Evolutionary conservation across 1,140 invertebrate genomes (phyloP).

Genomic region (Venustaconcha ellipsiformis): DNA sequence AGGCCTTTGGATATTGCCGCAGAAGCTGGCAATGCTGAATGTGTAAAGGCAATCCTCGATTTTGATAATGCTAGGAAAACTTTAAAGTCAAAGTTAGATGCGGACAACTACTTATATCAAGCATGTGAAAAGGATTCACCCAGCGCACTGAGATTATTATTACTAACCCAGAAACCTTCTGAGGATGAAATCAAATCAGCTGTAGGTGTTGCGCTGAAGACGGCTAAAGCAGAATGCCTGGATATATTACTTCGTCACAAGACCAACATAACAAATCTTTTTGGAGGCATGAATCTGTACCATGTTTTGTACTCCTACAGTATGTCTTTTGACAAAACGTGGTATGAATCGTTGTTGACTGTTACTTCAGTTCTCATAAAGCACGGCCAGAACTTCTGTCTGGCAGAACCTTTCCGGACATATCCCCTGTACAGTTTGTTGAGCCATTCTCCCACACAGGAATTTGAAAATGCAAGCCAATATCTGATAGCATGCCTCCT

Average conservation of each 20-base stretch:
- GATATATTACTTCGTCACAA: conserved; percentile 47
- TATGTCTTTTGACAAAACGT: conserved; percentile 45
- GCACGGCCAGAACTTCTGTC: conserved; percentile 46
- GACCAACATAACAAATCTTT: conserved; percentile 41
- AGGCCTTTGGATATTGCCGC: conserved; percentile 54
- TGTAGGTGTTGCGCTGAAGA: conserved; percentile 45
- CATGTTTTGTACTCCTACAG: conserved; percentile 59
- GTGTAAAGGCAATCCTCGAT: conserved; percentile 54
- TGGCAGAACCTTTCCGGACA: conserved; percentile 48
- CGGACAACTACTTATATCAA: conserved; percentile 16
- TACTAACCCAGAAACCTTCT: conserved; percentile 36
- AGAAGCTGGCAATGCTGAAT: conserved; percentile 42
- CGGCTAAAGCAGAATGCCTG: conserved; percentile 50
- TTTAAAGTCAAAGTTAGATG: conserved; percentile 8
- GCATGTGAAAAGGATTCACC: conserved; percentile 56
- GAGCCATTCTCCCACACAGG: conserved; percentile 29
- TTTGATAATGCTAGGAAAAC: conserved; percentile 25
- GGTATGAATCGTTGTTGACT: conserved; percentile 49
- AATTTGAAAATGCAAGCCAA: conserved; percentile 42
- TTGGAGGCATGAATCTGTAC: conserved; percentile 60
- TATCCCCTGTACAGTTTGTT: conserved; percentile 59
- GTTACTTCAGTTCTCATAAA: conserved; percentile 54
- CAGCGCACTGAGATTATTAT: conserved; percentile 41
- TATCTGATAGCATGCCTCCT: conserved; percentile 45
- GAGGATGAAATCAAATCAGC: conserved; percentile 47